Percentiles rank a stretch among this genome's conserved stretches.
These are phyloP conservation scores for Pentamera pediparva DNA, from an alignment of 53 echinoderm and acorn worm genomes.

Conservation along the genomic window DNA sequence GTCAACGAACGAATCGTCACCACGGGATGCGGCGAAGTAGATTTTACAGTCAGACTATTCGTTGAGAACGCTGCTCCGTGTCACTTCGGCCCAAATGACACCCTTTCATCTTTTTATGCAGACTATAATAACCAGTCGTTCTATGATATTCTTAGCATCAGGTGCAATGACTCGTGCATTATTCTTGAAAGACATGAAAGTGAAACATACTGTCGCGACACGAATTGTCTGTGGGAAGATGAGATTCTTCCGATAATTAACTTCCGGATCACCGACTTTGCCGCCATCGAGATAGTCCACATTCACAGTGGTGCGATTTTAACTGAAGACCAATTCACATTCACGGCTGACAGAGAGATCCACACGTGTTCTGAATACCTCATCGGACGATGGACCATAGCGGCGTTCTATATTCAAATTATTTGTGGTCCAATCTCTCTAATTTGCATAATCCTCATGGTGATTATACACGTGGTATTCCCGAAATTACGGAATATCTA, in stretches of 20 bases:
- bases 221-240: conserved; percentile 6
- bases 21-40: neutral
- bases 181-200: no score
- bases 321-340: neutral
- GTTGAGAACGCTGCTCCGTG: no score
- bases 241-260: conserved; percentile 6
- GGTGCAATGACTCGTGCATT: no score
- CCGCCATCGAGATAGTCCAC: conserved; percentile 4
- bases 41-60: no score
- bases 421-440: conserved; percentile 4
- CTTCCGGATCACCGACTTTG: neutral
- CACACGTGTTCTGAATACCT: conserved; percentile 18
- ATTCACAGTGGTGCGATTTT: neutral
- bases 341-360: neutral
- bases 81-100: no score
- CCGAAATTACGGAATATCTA: conserved; percentile 17
- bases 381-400: conserved; percentile 5
- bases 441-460: neutral
- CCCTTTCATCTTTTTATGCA: no score
- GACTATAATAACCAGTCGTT: conserved; percentile 3
- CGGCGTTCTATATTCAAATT: neutral
- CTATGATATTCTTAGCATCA: no score
- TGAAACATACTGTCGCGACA: no score
- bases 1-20: neutral
- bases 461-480: neutral